Evolutionary conservation across 2,888 invertebrate species (phyloP), one percentile per base, ranked within the genome.

Genomic region (Scrobipalpa atriplicella): DNA sequence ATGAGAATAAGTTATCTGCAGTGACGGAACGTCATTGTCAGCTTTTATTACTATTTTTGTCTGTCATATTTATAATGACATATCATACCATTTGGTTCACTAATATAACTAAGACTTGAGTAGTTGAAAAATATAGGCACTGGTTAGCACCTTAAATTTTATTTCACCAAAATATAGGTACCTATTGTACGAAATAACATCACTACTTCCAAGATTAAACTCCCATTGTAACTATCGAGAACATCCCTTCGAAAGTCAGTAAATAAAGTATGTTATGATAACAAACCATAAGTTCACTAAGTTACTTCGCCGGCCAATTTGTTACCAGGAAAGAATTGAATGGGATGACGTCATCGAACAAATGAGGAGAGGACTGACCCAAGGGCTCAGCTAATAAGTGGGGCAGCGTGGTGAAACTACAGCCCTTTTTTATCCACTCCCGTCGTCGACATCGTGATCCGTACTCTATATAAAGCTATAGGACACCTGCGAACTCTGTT

Each of bases 331-430:
- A 75, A 76, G 74, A 79, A 81, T 73, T 80, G 79, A 82, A 81
- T 81, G 80, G 71, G 75, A 72, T 80, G 81, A 83, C 79, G 80
- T 79, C 80, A 80, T 72, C 62, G 67, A 43, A 47, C 73, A 78
- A 78, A 78, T 79, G 77, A 79, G 74, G 74, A 70, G 77, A 79
- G 74, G 74, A 70, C 70, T 75, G 76, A 75, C 78, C 76, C 72
- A 71, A 72, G 70, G 73, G 68, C 69, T 67, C 47, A n/a, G 73
- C 79, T 83, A 81, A 81, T 82, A 82, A 83, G 75, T 71, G 72
- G 76, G 78, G 74, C 68, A 73, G 61, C 60, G 62, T 60, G 61
- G 69, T 67, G 73, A 75, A 75, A 79, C 76, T 75, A 76, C 69
- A 72, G 69, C 72, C 73, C 78, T 51, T 58, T 64, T 64, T 64